Conservation (phyloP, 2,797 vertebrate genomes). For the Syngnathus acus region DNA sequence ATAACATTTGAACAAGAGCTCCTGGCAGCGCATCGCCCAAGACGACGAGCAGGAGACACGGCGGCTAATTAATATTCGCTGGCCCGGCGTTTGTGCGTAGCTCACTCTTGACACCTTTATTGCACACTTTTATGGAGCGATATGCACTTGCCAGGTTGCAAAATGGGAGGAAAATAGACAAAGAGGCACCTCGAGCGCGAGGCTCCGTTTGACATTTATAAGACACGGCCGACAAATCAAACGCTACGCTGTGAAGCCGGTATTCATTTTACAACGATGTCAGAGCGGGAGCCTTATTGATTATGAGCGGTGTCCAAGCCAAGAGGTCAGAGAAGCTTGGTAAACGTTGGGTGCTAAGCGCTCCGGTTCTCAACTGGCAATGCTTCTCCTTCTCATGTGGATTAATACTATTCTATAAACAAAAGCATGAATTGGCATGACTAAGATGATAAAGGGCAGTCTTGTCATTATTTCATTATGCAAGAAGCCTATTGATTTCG, state of each 20-base stretch:
- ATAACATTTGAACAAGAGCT: conserved; percentile 28
- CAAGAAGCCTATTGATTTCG: background rate
- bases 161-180: conserved; percentile 26
- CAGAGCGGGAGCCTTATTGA: background rate
- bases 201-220: conserved; percentile 21
- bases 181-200: conserved; percentile 18
- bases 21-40: conserved; percentile 43
- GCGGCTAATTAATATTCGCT: conserved; percentile 62
- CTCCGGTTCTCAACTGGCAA: background rate
- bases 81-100: conserved; percentile 38
- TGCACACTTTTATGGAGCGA: conserved; percentile 9
- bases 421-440: too few relatives aligned
- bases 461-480: too few relatives aligned
- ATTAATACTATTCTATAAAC: too few relatives aligned
- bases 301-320: background rate
- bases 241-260: background rate
- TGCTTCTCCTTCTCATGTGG: too few relatives aligned
- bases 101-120: conserved; percentile 47
- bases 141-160: conserved; percentile 33
- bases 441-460: too few relatives aligned
- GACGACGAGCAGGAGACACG: conserved; percentile 51
- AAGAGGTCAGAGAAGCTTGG: background rate
- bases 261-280: background rate
- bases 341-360: background rate
- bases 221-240: conserved; percentile 1